Conservation (phyloP, 2,797 vertebrate genomes). For the Gouania willdenowi region DNA sequence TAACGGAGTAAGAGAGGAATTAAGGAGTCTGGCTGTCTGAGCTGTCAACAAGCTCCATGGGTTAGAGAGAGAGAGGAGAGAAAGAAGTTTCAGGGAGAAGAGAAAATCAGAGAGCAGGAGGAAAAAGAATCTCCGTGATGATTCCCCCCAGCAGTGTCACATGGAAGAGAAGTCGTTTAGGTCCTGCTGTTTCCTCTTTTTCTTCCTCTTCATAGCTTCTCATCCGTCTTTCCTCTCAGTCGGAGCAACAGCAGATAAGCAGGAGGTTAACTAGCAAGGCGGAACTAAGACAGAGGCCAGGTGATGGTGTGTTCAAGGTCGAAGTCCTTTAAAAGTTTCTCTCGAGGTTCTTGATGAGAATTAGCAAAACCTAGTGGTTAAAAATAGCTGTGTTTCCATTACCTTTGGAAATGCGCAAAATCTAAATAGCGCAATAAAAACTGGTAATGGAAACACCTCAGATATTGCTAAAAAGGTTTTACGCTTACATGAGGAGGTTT, state of each 20-base stretch:
- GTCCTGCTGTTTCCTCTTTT: constrained; percentile 48
- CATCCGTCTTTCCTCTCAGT: constrained; percentile 37
- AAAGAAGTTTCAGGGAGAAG: constrained; percentile 55
- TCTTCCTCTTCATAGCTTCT: constrained; percentile 31
- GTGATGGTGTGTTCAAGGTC: no score
- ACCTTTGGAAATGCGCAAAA: no score
- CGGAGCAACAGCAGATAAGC: constrained; percentile 18
- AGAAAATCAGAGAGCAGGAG: constrained; percentile 40
- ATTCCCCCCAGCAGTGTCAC: constrained; percentile 43
- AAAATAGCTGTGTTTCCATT: constrained; percentile 6
- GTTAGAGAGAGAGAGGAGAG: constrained; percentile 60
- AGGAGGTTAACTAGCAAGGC: constrained; percentile 27
- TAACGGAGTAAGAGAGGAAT: constrained; percentile 96
- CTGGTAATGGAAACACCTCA: no score
- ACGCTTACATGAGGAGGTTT: no score
- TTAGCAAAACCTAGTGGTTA: no score
- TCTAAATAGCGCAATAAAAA: no score
- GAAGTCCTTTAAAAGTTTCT: no score
- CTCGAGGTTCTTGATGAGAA: no score
- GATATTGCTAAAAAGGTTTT: no score
- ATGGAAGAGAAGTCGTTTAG: constrained; percentile 50
- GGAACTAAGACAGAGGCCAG: constrained; percentile 8
- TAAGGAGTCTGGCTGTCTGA: constrained; percentile 90
- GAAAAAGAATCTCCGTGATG: constrained; percentile 30
- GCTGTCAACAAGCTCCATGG: constrained; percentile 79